phyloP scores from a whole-genome alignment of 2,113 vertebrate genomes.

The Gracilinanus agilis region DNA sequence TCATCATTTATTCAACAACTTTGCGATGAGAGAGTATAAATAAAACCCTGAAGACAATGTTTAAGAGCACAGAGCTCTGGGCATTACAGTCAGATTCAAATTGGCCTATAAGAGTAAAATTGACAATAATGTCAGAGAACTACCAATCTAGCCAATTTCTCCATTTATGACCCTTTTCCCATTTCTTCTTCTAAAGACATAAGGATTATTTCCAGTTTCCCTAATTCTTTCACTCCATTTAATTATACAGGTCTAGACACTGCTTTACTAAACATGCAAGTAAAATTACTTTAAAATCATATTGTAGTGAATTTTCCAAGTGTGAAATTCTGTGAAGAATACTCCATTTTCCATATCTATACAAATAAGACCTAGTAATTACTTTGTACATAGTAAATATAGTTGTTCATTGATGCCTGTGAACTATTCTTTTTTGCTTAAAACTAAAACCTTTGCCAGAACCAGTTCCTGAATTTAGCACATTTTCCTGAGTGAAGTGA shows the following conservation, averaged over 20 bases:
- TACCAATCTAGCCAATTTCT: neutral
- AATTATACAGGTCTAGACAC: neutral
- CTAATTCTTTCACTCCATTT: constrained; percentile 44
- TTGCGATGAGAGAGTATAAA: neutral
- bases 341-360: neutral
- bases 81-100: neutral
- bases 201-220: constrained; percentile 36
- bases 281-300: neutral
- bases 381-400: neutral
- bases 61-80: neutral
- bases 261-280: constrained; percentile 21
- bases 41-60: neutral
- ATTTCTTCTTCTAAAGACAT: constrained; percentile 53
- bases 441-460: constrained; percentile 3
- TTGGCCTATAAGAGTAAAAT: neutral
- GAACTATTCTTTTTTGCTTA: neutral
- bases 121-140: neutral
- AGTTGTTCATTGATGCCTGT: neutral
- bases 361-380: neutral
- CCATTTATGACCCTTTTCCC: constrained; percentile 32
- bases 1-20: constrained; percentile 17
- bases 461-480: constrained; percentile 1
- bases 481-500: neutral
- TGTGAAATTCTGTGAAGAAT: constrained; percentile 47
- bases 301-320: neutral